Conservation (phyloP, 2,888 invertebrate species). For the Muschampia plurimacula region DNA sequence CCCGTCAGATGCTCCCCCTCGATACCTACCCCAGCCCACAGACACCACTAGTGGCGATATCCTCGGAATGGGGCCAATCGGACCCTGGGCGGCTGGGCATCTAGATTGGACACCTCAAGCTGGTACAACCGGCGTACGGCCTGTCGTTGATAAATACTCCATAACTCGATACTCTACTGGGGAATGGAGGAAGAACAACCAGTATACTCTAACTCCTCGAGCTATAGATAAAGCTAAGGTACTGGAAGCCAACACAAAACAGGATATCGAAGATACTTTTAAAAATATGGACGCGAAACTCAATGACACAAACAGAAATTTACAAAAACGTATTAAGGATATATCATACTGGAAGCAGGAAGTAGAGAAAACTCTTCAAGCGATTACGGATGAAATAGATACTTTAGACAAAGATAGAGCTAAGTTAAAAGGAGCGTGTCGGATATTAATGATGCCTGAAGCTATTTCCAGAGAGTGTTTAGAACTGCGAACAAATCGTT, state of each 20-base stretch:
- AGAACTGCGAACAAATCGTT: conserved; percentile 88
- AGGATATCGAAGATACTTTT: conserved; percentile 83
- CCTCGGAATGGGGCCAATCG: conserved; percentile 76
- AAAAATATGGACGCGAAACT: conserved; percentile 81
- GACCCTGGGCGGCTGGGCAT: conserved; percentile 92
- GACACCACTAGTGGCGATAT: conserved; percentile 76
- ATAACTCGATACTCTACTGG: conserved; percentile 90
- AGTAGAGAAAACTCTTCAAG: conserved; percentile 86
- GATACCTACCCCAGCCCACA: conserved; percentile 72
- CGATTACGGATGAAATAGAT: conserved; percentile 88
- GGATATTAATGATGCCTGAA: conserved; percentile 89
- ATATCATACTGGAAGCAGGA: conserved; percentile 89
- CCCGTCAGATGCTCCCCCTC: conserved; percentile 69
- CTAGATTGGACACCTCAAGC: conserved; percentile 90
- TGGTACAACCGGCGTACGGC: conserved; percentile 90
- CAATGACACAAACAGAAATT: conserved; percentile 72
- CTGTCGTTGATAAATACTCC: conserved; percentile 92
- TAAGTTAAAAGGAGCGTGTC: conserved; percentile 88
- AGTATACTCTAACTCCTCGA: conserved; percentile 73
- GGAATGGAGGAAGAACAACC: conserved; percentile 89
- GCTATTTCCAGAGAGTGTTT: conserved; percentile 90
- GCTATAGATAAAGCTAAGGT: conserved; percentile 66
- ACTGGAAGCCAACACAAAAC: conserved; percentile 58
- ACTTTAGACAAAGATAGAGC: conserved; percentile 87
- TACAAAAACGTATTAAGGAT: conserved; percentile 62